Conservation (phyloP, 2,797 vertebrate genomes). For the Hipposideros larvatus region DNA sequence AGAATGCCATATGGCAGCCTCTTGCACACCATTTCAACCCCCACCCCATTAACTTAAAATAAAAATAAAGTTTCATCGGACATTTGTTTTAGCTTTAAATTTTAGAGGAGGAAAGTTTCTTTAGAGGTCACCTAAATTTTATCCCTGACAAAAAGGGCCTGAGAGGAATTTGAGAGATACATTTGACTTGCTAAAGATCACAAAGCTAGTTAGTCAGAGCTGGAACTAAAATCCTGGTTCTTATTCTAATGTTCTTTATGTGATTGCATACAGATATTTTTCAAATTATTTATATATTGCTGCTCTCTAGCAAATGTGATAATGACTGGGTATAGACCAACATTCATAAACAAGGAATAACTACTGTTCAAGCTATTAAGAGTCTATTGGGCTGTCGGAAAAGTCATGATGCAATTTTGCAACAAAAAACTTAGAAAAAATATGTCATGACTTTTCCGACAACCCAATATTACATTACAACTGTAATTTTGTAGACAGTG, state of each 20-base stretch:
- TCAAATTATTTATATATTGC: not conserved
- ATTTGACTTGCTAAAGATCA: not conserved
- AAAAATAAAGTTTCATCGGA: not conserved
- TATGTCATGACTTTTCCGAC: no score
- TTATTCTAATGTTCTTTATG: not conserved
- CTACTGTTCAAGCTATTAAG: not conserved
- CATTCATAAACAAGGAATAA: not conserved
- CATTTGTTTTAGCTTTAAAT: not conserved
- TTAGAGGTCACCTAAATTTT: not conserved
- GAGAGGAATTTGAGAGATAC: not conserved
- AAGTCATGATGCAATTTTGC: no score
- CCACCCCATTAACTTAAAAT: not conserved
- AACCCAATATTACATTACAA: not conserved
- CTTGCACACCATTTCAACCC: not conserved
- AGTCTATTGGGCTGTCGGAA: not conserved
- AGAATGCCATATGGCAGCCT: not conserved
- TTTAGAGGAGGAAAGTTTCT: not conserved
- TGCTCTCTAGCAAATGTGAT: not conserved
- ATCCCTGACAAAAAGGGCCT: not conserved
- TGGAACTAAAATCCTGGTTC: slow-evolving; percentile 33
- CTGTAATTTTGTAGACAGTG: slow-evolving; percentile 24
- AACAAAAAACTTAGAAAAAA: no score
- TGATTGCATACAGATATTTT: not conserved
- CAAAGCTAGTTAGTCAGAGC: not conserved
- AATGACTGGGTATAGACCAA: not conserved